Conservation (phyloP, 2,113 vertebrate genomes). For the Suricata suricatta region DNA sequence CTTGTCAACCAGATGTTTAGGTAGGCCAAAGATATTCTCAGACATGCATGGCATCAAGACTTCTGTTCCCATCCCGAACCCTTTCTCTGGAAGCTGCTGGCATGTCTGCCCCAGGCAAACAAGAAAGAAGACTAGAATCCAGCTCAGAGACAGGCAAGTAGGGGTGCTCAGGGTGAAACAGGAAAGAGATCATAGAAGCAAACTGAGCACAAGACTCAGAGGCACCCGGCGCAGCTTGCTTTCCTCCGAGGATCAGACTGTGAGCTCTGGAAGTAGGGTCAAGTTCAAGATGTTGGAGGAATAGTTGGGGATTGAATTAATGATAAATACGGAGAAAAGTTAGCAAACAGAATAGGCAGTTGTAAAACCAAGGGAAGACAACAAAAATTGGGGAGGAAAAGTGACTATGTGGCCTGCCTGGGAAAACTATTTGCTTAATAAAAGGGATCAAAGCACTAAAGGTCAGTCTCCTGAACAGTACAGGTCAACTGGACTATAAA, state of each 20-base stretch:
- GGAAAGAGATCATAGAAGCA: background rate
- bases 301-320: background rate
- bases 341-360: background rate
- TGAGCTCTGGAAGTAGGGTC: background rate
- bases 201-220: background rate
- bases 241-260: background rate
- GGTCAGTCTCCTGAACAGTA: background rate
- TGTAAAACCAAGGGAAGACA: background rate
- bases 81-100: background rate
- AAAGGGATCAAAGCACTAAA: background rate
- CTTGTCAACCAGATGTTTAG: background rate
- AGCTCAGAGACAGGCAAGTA: background rate
- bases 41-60: background rate
- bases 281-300: background rate
- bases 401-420: background rate
- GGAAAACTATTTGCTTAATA: conserved; percentile 2
- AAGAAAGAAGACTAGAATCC: background rate
- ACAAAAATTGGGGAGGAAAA: background rate
- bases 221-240: background rate
- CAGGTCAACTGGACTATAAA: background rate
- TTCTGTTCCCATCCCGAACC: background rate
- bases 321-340: background rate
- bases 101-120: background rate
- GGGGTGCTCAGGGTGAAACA: background rate
- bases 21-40: background rate